Conservation (phyloP, 1,140 invertebrate species). For the Achatina immaculata region DNA sequence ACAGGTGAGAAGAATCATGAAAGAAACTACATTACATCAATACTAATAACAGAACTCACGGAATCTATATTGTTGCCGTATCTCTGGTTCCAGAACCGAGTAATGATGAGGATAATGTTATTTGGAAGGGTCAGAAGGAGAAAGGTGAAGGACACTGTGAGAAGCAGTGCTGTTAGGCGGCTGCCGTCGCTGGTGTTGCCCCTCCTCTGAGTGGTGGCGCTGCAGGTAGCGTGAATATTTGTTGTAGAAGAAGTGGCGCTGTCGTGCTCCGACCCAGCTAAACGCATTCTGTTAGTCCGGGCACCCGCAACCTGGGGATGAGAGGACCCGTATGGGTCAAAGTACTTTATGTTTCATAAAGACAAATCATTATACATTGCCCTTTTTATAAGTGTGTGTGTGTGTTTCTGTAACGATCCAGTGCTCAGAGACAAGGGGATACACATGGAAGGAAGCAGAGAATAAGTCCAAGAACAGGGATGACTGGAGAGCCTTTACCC, state of each 20-base stretch:
- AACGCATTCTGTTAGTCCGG: background rate
- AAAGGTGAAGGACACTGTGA: conserved; percentile 67
- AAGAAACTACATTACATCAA: too few relatives aligned
- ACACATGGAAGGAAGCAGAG: too few relatives aligned
- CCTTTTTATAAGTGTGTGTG: too few relatives aligned
- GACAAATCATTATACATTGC: too few relatives aligned
- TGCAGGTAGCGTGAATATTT: background rate
- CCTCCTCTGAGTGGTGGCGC: background rate
- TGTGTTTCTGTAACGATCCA: too few relatives aligned
- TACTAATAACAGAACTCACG: too few relatives aligned
- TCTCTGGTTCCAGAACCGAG: conserved; percentile 51
- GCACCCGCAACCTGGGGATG: conserved; percentile 21
- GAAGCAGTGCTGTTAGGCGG: conserved; percentile 66
- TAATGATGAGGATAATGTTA: conserved; percentile 62
- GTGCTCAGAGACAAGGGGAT: too few relatives aligned
- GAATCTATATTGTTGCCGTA: background rate
- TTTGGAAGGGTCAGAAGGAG: conserved; percentile 68
- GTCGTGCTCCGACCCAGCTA: conserved; percentile 41
- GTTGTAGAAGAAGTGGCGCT: conserved; percentile 40
- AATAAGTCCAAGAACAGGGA: too few relatives aligned
- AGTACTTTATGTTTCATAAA: too few relatives aligned
- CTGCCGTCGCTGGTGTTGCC: conserved; percentile 50
- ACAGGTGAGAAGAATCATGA: too few relatives aligned
- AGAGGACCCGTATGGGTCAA: background rate
- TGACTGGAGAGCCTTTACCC: too few relatives aligned